Percentiles rank a stretch among this genome's conserved stretches.
Conservation (phyloP, 1,140 invertebrate genomes). For the Drosophila willistoni region DNA sequence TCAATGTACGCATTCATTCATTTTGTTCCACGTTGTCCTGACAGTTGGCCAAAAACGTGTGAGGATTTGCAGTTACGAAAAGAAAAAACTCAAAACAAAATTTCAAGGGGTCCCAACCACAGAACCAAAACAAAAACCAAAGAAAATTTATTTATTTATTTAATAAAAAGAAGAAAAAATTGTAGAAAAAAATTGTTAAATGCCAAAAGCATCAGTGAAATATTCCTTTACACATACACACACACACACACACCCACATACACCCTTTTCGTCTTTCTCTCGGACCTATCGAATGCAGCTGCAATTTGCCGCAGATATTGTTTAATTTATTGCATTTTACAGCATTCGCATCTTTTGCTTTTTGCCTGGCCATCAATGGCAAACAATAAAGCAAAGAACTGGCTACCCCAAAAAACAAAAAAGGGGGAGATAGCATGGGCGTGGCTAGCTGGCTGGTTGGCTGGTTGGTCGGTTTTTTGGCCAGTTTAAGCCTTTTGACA, state of each 20-base stretch:
- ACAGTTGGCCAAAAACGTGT: slow-evolving; percentile 57
- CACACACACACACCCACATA: not conserved
- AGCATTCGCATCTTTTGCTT: slow-evolving; percentile 61
- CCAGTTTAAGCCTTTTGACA: slow-evolving; percentile 80
- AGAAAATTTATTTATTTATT: slow-evolving; percentile 41
- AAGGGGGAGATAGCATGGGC: slow-evolving; percentile 27
- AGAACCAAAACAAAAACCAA: slow-evolving; percentile 32
- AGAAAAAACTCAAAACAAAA: slow-evolving; percentile 14
- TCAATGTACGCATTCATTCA: slow-evolving; percentile 62
- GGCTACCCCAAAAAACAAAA: slow-evolving; percentile 25
- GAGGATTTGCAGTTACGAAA: slow-evolving; percentile 43
- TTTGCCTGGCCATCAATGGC: slow-evolving; percentile 67
- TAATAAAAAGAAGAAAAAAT: slow-evolving; percentile 30
- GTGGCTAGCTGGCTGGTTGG: slow-evolving; percentile 42
- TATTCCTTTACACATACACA: not conserved
- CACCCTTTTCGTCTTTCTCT: not conserved
- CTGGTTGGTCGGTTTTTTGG: slow-evolving; percentile 48
- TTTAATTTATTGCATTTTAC: slow-evolving; percentile 82
- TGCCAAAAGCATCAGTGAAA: slow-evolving; percentile 75
- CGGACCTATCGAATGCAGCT: slow-evolving; percentile 65
- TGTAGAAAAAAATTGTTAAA: slow-evolving; percentile 67
- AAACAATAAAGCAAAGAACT: slow-evolving; percentile 76
- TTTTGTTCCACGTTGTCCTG: slow-evolving; percentile 34
- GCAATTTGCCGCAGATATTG: slow-evolving; percentile 81
- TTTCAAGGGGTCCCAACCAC: slow-evolving; percentile 22